phyloP scores from a whole-genome alignment of 2,888 invertebrate species.

The Pterostichus madidus region DNA sequence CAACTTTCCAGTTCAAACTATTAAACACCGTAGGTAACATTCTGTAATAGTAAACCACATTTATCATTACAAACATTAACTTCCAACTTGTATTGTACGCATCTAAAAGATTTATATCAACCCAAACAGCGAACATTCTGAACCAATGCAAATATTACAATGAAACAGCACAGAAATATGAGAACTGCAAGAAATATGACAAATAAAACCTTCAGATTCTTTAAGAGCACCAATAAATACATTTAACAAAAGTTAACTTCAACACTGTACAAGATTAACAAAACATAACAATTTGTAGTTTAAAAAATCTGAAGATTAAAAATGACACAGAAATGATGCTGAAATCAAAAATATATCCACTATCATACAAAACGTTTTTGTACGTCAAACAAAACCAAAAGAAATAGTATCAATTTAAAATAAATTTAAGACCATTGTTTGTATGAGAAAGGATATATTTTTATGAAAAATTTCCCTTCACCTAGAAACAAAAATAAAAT shows the following conservation, averaged over 20 bases:
- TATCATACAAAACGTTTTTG: slow-evolving; percentile 18
- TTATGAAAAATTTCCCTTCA: slow-evolving; percentile 49
- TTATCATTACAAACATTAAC: slow-evolving; percentile 59
- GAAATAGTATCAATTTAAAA: slow-evolving; percentile 5
- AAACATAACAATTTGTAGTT: slow-evolving; percentile 46
- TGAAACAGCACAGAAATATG: slow-evolving; percentile 43
- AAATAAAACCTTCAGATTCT: slow-evolving; percentile 35
- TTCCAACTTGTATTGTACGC: slow-evolving; percentile 33
- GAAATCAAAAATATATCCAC: slow-evolving; percentile 34
- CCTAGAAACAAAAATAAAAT: slow-evolving; percentile 69
- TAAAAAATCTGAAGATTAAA: slow-evolving; percentile 56
- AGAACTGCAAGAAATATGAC: slow-evolving; percentile 4
- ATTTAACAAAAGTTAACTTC: slow-evolving; percentile 44
- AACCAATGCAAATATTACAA: slow-evolving; percentile 53
- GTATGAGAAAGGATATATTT: slow-evolving; percentile 13
- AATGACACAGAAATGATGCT: slow-evolving; percentile 9
- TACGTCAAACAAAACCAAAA: not conserved
- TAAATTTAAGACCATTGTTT: not conserved
- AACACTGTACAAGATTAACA: slow-evolving; percentile 53
- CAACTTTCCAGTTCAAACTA: slow-evolving; percentile 66
- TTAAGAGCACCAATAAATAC: slow-evolving; percentile 37
- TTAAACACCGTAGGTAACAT: slow-evolving; percentile 57
- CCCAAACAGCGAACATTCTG: slow-evolving; percentile 34
- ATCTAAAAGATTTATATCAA: slow-evolving; percentile 34
- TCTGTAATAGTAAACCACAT: slow-evolving; percentile 54